Evolutionary conservation across 1,140 invertebrate genomes (phyloP).

Genomic region (Leptinotarsa texana): DNA sequence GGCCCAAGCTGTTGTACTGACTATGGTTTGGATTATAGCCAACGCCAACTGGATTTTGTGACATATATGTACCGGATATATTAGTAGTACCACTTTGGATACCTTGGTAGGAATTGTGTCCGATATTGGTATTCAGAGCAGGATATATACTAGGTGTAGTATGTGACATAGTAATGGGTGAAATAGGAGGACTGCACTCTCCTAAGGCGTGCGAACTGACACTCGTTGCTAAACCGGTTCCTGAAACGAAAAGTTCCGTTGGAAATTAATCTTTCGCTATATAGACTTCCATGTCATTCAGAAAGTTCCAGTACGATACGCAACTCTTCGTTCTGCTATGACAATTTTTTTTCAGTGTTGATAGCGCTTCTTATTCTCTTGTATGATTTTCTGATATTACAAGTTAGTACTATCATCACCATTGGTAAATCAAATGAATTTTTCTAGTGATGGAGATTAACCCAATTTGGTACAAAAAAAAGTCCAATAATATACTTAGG

Average conservation of each 20-base stretch:
- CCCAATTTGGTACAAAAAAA: too few relatives aligned
- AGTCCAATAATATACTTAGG: too few relatives aligned
- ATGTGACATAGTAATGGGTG: slow-evolving; percentile 62
- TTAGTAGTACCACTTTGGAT: slow-evolving; percentile 37
- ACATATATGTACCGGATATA: slow-evolving; percentile 42
- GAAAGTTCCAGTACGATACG: too few relatives aligned
- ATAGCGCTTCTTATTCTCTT: too few relatives aligned
- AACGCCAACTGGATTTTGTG: slow-evolving; percentile 38
- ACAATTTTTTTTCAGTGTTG: too few relatives aligned
- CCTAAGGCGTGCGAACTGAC: slow-evolving; percentile 63
- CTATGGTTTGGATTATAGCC: slow-evolving; percentile 40
- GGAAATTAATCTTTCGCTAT: too few relatives aligned
- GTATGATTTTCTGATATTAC: too few relatives aligned
- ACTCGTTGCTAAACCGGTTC: slow-evolving; percentile 60
- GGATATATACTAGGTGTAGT: slow-evolving; percentile 56
- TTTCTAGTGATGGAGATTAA: too few relatives aligned
- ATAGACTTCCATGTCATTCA: too few relatives aligned
- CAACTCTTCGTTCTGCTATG: too few relatives aligned
- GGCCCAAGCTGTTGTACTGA: slow-evolving; percentile 58
- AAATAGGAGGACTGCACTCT: slow-evolving; percentile 63
- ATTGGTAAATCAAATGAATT: too few relatives aligned
- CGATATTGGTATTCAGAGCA: slow-evolving; percentile 50
- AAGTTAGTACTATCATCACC: too few relatives aligned
- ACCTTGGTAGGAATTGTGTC: slow-evolving; percentile 39
- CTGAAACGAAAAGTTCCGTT: slow-evolving; percentile 22